Evolutionary conservation across 2,113 vertebrate genomes (phyloP).

Genomic region (Suncus etruscus): DNA sequence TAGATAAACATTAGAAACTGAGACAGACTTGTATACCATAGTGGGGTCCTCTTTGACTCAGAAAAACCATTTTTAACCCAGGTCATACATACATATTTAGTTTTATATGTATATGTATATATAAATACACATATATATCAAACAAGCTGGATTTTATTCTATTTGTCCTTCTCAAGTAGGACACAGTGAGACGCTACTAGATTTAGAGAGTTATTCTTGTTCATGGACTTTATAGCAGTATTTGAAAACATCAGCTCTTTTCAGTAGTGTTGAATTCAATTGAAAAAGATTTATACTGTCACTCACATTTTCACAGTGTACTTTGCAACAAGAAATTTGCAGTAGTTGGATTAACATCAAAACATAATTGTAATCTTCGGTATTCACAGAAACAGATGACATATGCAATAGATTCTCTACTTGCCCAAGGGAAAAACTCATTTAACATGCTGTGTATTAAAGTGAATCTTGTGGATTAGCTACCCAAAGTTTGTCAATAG

Average conservation of each 20-base stretch:
- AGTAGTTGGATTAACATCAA: conserved; percentile 77
- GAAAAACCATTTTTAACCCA: no score
- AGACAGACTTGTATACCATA: no score
- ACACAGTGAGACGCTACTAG: conserved; percentile 59
- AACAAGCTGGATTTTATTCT: conserved; percentile 47
- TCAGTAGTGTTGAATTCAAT: conserved; percentile 59
- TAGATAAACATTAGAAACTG: no score
- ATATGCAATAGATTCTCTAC: conserved; percentile 55
- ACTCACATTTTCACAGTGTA: conserved; percentile 69
- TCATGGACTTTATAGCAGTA: conserved; percentile 48
- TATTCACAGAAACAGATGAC: conserved; percentile 71
- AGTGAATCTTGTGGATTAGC: conserved; percentile 18
- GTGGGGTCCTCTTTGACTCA: no score
- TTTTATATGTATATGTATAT: no score
- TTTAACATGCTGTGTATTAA: conserved; percentile 47
- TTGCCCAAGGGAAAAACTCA: neutral
- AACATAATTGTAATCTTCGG: conserved; percentile 75
- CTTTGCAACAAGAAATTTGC: conserved; percentile 60
- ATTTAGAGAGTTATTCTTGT: conserved; percentile 61
- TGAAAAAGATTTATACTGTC: conserved; percentile 69
- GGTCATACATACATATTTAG: no score
- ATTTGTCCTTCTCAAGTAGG: conserved; percentile 59
- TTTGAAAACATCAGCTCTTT: conserved; percentile 75
- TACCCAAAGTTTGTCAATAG: conserved; percentile 39
- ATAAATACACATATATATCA: neutral